These are phyloP conservation scores for Fregetta grallaria DNA, from an alignment of 2,113 vertebrate species.

Conservation along the genomic window DNA sequence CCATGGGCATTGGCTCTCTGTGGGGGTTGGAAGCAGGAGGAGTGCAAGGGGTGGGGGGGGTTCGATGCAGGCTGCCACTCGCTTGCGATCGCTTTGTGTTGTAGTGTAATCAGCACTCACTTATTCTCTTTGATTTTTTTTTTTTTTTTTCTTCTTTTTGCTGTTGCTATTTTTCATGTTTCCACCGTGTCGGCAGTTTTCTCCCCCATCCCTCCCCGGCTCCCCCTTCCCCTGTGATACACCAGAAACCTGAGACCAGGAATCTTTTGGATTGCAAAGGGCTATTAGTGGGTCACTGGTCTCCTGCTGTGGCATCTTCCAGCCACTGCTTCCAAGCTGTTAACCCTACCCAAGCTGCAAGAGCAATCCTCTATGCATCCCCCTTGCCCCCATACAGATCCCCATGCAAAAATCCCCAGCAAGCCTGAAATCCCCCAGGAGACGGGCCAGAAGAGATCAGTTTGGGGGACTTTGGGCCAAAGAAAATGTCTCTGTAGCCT, in stretches of 20 bases:
- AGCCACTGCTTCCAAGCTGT: neutral
- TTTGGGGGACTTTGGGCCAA: neutral
- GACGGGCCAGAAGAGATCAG: neutral
- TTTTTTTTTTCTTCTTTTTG: neutral
- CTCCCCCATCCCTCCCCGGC: fast-evolving
- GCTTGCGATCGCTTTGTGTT: neutral
- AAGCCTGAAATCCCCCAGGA: fast-evolving
- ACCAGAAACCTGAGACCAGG: neutral
- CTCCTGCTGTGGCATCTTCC: neutral
- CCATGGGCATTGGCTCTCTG: neutral
- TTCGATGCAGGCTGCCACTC: neutral
- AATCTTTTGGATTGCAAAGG: neutral
- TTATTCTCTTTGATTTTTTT: conserved; percentile 54
- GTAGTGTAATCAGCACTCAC: neutral
- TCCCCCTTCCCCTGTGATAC: neutral
- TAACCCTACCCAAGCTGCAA: neutral
- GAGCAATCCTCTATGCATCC: neutral
- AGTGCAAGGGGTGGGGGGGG: neutral
- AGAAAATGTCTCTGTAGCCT: neutral
- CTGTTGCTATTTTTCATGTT: conserved; percentile 40
- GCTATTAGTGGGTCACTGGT: neutral
- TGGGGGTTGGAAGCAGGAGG: neutral
- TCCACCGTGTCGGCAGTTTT: neutral
- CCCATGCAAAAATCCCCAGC: fast-evolving
- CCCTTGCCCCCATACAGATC: neutral